Base-by-base conservation (phyloP, 1,140 invertebrate species). In the Hormaphis cornu region DNA sequence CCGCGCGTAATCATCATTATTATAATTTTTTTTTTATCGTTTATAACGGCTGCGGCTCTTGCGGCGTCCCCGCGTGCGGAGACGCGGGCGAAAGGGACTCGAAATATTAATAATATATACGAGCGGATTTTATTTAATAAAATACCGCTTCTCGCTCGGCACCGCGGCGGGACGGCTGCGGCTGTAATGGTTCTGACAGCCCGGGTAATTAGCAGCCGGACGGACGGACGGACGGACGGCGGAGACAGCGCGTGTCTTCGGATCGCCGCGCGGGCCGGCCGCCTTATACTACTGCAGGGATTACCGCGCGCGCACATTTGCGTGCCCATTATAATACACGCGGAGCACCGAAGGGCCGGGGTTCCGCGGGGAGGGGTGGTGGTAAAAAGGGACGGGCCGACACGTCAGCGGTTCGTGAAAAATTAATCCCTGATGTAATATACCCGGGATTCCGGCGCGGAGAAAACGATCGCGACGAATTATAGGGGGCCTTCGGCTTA, bases 401-500 rank as follows among this genome's bases (percentile, higher is more conserved):
- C 59, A 30, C 61, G 61, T 66, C 61, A 66, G 26, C 18, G 61
- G 61, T 14, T 66, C 42, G 61, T 66, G 61, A 66, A 66, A 66
- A 66, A 48, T 66, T 66, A 48, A 66, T 66, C 48, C 35, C 44
- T n/a, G n/a, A n/a, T n/a, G n/a, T n/a, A n/a, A n/a, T n/a, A n/a
- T n/a, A n/a, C n/a, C n/a, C n/a, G n/a, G n/a, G 2, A 48, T 48
- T 26, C 61, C 44, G 37, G 46, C 26, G 18, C 2, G 59, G 18
- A n/a, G 14, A 48, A 66, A 66, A 48, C 61, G 16, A 50, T 66
- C 12, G 58, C 3, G 14, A 44, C 40, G 16, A 61, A 61, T 44
- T 61, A 61, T 22, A 9, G 7, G 16, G 35, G 35, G n/a, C n/a
- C n/a, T n/a, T n/a, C n/a, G n/a, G n/a, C n/a, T n/a, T n/a, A n/a